phyloP scores from a whole-genome alignment of 1,140 invertebrate genomes.

The Chironomus striatipennis region DNA sequence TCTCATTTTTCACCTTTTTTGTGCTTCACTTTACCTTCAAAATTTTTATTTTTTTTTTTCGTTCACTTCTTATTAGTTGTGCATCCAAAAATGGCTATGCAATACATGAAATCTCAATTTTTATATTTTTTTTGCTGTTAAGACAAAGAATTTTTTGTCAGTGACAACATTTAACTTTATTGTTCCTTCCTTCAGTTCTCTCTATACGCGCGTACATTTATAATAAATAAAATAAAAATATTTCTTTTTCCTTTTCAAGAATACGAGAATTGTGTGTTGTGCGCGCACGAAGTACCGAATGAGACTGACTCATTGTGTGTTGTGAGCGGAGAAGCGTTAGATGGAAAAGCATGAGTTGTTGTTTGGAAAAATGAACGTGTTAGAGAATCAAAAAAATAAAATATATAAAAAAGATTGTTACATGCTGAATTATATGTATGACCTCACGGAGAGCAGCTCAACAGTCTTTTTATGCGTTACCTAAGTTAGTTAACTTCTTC shows the following conservation, averaged over 20 bases:
- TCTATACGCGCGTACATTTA: background rate
- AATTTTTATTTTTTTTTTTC: no score
- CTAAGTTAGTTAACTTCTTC: no score
- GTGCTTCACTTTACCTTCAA: background rate
- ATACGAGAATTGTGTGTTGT: background rate
- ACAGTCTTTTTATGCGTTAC: no score
- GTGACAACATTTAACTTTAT: background rate
- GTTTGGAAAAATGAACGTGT: background rate
- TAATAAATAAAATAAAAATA: no score
- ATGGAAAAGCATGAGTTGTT: background rate
- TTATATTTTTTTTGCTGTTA: background rate
- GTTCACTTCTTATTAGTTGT: no score
- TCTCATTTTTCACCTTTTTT: background rate
- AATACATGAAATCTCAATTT: background rate
- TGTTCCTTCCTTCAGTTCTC: background rate
- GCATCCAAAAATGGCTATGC: no score
- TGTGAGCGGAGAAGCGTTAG: background rate
- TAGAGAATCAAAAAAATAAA: background rate
- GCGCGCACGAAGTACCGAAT: background rate
- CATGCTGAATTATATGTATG: no score
- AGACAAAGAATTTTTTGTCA: background rate
- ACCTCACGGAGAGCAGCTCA: no score
- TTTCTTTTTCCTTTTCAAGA: constrained; percentile 4
- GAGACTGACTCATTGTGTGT: background rate
- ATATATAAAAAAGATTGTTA: no score